phyloP scores from a whole-genome alignment of 2,888 invertebrate genomes.

The Notodonta dromedarius region DNA sequence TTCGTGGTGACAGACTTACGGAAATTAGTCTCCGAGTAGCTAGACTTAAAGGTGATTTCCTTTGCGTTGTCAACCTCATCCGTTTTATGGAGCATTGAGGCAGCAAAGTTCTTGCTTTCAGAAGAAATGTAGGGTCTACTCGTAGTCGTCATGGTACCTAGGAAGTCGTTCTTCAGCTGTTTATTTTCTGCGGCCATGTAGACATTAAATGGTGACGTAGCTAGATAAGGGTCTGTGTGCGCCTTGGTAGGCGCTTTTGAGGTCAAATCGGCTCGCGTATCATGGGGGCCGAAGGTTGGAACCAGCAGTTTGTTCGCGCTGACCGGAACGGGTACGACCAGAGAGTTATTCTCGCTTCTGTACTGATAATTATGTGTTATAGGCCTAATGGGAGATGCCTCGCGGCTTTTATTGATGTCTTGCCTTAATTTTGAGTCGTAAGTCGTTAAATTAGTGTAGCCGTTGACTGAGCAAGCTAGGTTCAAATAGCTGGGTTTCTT shows the following conservation, averaged over 20 bases:
- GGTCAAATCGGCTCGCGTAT: conserved; percentile 77
- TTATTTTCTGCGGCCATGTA: conserved; percentile 80
- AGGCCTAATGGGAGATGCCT: conserved; percentile 88
- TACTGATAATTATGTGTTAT: conserved; percentile 80
- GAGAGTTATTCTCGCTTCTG: conserved; percentile 70
- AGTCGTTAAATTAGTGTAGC: conserved; percentile 93
- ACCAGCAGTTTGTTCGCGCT: conserved; percentile 83
- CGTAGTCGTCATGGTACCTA: conserved; percentile 77
- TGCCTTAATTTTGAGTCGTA: conserved; percentile 93
- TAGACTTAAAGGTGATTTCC: conserved; percentile 75
- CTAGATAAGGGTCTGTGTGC: conserved; percentile 76
- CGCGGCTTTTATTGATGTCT: conserved; percentile 88
- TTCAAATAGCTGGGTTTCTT: conserved; percentile 95
- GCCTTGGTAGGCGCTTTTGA: conserved; percentile 80
- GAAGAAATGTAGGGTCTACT: conserved; percentile 70
- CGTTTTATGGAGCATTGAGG: conserved; percentile 74
- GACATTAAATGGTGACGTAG: conserved; percentile 71
- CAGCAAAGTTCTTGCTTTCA: conserved; percentile 73
- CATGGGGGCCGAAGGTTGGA: conserved; percentile 80
- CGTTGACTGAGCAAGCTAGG: conserved; percentile 95
- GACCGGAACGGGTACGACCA: conserved; percentile 77
- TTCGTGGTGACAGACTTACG: conserved; percentile 68
- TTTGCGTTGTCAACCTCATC: conserved; percentile 76
- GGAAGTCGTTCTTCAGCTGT: conserved; percentile 78
- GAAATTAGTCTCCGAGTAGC: conserved; percentile 79